Base-by-base conservation (phyloP, 2,888 invertebrate genomes). In the Cryptosula pallasiana region DNA sequence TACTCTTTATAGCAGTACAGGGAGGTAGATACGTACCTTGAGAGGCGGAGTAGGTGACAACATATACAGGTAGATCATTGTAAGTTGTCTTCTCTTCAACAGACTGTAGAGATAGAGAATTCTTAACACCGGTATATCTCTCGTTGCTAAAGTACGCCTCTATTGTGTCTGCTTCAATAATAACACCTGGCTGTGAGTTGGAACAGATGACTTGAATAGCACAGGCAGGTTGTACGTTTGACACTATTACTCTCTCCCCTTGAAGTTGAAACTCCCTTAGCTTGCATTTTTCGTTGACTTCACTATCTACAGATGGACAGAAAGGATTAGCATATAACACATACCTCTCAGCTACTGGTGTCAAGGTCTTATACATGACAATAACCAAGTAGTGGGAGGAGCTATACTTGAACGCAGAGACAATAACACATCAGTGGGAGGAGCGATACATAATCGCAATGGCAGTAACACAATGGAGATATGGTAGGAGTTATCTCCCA, bases 101-200 rank as follows among this genome's bases (percentile, higher is more conserved):
- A 25, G 20, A 25, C n/a, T 29, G 2, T 32, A 63, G 13, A 13
- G 63, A 20, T 5, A 13, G 13, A n/a, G 5, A 63, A 32, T 63
- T 32, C 32, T 63, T 25, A n/a, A 63, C 9, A 32, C 63, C 63
- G 32, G 63, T 63, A 63, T 13, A 63, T 32, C 27, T 27, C 16
- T 27, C 29, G 34, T 63, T 63, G 32, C 63, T 63, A 27, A 63
- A 63, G 63, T 63, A 63, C 13, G 63, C 16, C 34, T 63, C 63
- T 25, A 63, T 32, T 27, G 13, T 63, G 34, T 63, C 63, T 63
- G 25, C 32, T 5, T 63, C 63, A 13, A 32, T 32, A n/a, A 32
- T 13, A 29, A 5, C 63, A 25, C 13, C 3, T 3, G 63, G 13
- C 63, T 63, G 20, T 3, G 27, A 9, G 9, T 27, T 25, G 32